Evolutionary conservation across 2,888 invertebrate genomes (phyloP), one percentile per base, ranked within the genome.

Genomic region (Drosophila birchii): DNA sequence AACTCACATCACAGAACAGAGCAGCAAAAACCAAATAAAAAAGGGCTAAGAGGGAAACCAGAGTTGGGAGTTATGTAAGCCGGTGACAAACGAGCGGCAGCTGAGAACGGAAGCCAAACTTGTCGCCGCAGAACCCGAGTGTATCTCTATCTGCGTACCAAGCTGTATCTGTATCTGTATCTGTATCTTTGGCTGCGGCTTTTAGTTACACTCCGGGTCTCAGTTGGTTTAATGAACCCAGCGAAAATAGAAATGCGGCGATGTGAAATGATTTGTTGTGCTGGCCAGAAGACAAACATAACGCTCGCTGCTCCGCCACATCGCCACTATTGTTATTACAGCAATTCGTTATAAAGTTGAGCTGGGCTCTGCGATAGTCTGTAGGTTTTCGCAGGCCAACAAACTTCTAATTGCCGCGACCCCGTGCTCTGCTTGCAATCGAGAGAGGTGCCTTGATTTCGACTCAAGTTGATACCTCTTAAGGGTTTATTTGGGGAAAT

Each of bases 211-310:
- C 72, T 76, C 62, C 44, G 62, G 47, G 70, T 67, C 81, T 75
- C 68, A 69, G 71, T 77, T 60, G 82, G 90, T 90, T 90, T 90
- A 90, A 90, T 90, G 90, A 90, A 90, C 90, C 62, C 56, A 59
- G 64, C 62, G 63, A 56, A 73, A 75, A 68, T 62, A 67, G 58
- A 72, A 75, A 63, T 59, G 74, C 72, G 76, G 71, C 77, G 76
- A 76, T 82, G 85, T 86, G 81, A 81, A 80, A 77, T 81, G 85
- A 82, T 87, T 86, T 80, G 79, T 80, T 81, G 84, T 78, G 70
- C 72, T 62, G 82, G 47, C 62, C 78, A 58, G 67, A 78, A 78
- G 72, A 77, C 84, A 81, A 84, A 77, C 81, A 86, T 76, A 67
- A 74, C 70, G 59, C 61, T 29, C 70, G 59, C 61, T 29, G 43